phyloP scores from a whole-genome alignment of 2,888 invertebrate genomes.

The Metalampra italica region DNA sequence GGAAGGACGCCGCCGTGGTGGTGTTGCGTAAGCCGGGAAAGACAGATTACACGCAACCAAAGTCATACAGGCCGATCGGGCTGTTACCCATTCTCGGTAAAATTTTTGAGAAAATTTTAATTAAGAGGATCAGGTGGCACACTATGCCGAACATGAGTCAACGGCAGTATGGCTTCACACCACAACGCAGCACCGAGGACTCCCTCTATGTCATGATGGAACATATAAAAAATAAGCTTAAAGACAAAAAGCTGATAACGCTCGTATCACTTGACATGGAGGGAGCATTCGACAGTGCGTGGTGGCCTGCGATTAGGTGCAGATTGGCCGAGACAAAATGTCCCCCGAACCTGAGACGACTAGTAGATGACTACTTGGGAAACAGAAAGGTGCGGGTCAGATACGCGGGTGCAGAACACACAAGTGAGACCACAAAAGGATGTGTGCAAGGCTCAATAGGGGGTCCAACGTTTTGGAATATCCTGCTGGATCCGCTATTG shows the following conservation, averaged over 20 bases:
- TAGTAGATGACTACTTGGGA: slow-evolving; percentile 10
- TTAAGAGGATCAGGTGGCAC: slow-evolving; percentile 4
- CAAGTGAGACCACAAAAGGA: slow-evolving; percentile 2
- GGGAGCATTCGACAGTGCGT: no score
- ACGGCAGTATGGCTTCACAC: no score
- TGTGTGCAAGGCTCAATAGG: slow-evolving; percentile 16
- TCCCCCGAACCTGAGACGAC: slow-evolving; percentile 7
- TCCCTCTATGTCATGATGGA: slow-evolving; percentile 3
- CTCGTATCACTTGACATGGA: no score
- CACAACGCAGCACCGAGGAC: slow-evolving; percentile 7
- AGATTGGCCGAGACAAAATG: slow-evolving; percentile 10
- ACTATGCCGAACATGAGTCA: slow-evolving; percentile 6
- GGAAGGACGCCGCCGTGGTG: no score
- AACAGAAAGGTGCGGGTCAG: neutral
- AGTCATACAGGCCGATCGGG: slow-evolving; percentile 14
- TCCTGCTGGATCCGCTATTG: no score
- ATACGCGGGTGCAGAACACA: neutral
- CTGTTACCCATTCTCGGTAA: slow-evolving; percentile 13
- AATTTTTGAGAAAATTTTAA: slow-evolving; percentile 11
- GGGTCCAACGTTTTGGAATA: no score
- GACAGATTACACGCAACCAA: no score
- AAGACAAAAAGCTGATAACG: no score
- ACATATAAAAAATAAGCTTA: neutral
- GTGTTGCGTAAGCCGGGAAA: no score
- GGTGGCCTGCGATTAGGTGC: no score